Base-by-base conservation (phyloP, 2,888 invertebrate species). In the Mycalesis mineus region DNA sequence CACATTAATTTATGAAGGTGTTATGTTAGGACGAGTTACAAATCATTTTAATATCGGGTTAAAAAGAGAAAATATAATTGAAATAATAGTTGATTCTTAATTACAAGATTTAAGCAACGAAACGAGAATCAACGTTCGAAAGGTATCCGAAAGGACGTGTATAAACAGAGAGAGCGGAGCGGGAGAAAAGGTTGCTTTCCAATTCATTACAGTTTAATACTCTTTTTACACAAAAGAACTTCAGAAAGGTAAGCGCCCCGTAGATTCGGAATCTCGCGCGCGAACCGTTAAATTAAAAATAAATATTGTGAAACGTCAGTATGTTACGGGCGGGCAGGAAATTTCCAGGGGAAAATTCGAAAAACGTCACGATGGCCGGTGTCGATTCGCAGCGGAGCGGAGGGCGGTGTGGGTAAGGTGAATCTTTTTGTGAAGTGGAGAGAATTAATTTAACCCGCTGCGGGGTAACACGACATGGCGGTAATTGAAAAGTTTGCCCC, bases 401-500 rank as follows among this genome's bases (percentile, higher is more conserved):
- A 5, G 80, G 66, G 67, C 64, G 68, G 78, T 69, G 73, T 77
- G 77, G 69, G 85, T 78, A 82, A 86, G 85, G 83, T 84, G 85
- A 88, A 88, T 89, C 88, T 89, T 88, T 88, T 89, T 88, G 88
- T 89, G 88, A 89, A 90, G 84, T 85, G 85, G 82, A 88, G 88
- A 80, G 89, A 88, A 88, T 89, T 90, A 90, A 90, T 89, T 90
- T 89, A 88, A 89, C 89, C 88, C 88, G 88, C 88, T 89, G 89
- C 88, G 88, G 89, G 90, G 90, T 88, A 84, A 86, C 88, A 88
- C 87, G 90, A 85, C 88, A 85, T 78, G 76, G 80, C 82, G 80
- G 87, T 90, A 90, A 90, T 90, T 89, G 88, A 88, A 88, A 89
- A 90, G 89, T 89, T 90, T 81, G 86, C 90, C 91, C 90, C 88